These are phyloP conservation scores for Agonopterix alstromeriana DNA, from an alignment of 2,888 invertebrate genomes.

Conservation along the genomic window DNA sequence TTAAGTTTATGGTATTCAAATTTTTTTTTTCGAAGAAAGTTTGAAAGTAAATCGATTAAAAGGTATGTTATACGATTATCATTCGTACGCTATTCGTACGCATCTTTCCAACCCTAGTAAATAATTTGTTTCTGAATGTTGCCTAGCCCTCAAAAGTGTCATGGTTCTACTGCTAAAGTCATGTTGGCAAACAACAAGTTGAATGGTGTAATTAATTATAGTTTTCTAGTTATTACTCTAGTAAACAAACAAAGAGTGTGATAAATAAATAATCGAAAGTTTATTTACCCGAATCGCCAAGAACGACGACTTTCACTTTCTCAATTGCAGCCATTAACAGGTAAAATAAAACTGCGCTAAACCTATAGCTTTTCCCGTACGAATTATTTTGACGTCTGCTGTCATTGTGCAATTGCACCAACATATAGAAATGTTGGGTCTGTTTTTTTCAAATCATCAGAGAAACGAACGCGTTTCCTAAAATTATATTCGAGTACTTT, in stretches of 20 bases:
- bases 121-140: slow-evolving; percentile 23
- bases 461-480: no score
- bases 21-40: no score
- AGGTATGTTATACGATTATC: no score
- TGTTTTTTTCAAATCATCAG: no score
- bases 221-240: slow-evolving; percentile 14
- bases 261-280: slow-evolving; percentile 18
- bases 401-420: neutral
- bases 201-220: slow-evolving; percentile 11
- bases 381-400: neutral
- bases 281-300: slow-evolving; percentile 90
- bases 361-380: neutral
- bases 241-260: slow-evolving; percentile 24
- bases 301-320: slow-evolving; percentile 92
- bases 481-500: no score
- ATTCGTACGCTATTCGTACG: no score
- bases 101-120: no score
- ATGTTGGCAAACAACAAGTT: slow-evolving; percentile 47
- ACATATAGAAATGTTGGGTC: no score
- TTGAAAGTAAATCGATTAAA: no score
- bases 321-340: slow-evolving; percentile 87
- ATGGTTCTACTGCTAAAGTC: slow-evolving; percentile 21
- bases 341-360: slow-evolving; percentile 10
- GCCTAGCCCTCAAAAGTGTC: no score
- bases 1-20: no score